Evolutionary conservation across 1,140 invertebrate species (phyloP).

Genomic region (Bombus waltoni): DNA sequence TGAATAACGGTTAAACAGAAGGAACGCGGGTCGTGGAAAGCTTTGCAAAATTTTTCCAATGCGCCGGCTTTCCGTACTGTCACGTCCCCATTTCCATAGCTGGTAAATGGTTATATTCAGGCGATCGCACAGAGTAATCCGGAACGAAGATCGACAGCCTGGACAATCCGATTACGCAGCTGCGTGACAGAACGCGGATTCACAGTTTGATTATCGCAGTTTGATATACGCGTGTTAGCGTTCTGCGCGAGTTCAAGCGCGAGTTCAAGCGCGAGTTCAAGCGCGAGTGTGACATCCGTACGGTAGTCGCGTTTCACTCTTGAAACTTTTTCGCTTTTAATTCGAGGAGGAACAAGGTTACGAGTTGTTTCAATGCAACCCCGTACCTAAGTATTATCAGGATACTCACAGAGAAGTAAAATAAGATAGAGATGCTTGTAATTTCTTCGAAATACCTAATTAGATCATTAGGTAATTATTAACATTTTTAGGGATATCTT

Average conservation of each 20-base stretch:
- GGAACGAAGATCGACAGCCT: background rate
- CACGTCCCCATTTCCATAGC: background rate
- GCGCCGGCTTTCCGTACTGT: background rate
- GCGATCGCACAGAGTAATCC: background rate
- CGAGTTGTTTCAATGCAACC: background rate
- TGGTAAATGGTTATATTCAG: background rate
- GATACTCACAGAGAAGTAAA: too few species aligned
- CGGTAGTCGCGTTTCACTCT: background rate
- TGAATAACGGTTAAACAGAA: background rate
- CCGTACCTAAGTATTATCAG: too few species aligned
- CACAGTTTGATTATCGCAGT: background rate
- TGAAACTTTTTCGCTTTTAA: background rate
- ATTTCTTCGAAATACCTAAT: too few species aligned
- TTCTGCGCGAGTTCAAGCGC: too few species aligned
- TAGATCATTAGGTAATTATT: too few species aligned
- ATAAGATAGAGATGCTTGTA: too few species aligned
- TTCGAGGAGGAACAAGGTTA: background rate
- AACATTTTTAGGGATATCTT: too few species aligned
- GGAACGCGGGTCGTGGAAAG: too few species aligned
- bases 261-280: background rate
- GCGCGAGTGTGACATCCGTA: background rate
- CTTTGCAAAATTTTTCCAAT: background rate
- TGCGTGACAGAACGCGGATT: background rate
- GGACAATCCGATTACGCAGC: constrained; percentile 33
- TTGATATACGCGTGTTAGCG: background rate